phyloP scores from a whole-genome alignment of 2,797 vertebrate species.

The Valencia hispanica region DNA sequence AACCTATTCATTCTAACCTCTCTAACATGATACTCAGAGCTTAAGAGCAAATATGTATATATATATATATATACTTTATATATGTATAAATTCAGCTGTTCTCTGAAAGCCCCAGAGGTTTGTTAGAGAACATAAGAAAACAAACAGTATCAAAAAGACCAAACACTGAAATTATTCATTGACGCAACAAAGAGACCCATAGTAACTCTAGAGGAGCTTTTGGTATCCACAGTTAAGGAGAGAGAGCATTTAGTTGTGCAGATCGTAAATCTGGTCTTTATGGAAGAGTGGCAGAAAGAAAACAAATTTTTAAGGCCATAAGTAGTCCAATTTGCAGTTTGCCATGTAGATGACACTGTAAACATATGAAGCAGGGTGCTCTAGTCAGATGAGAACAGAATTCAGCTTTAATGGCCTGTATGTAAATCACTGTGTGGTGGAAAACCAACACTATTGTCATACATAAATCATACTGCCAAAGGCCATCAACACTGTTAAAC shows the following conservation, averaged over 20 bases:
- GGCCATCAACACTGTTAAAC: not conserved
- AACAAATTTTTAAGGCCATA: not conserved
- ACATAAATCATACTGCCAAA: not conserved
- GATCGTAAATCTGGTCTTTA: not conserved
- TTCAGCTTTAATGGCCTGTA: not conserved
- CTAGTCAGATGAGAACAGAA: not conserved
- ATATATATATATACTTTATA: too few relatives aligned
- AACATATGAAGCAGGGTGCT: not conserved
- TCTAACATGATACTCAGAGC: not conserved
- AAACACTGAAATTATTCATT: too few relatives aligned
- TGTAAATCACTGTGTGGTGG: not conserved
- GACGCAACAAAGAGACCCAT: not conserved
- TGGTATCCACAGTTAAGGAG: not conserved
- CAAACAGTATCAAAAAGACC: not conserved
- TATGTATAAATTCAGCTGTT: not conserved
- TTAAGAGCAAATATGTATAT: too few relatives aligned
- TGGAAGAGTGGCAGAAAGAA: not conserved
- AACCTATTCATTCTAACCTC: not conserved
- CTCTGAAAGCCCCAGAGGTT: not conserved
- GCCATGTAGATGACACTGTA: not conserved
- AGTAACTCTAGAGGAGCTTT: not conserved
- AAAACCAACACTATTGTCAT: not conserved
- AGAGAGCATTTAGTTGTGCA: not conserved
- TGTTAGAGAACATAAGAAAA: not conserved
- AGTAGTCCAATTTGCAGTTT: not conserved